Percentiles rank a stretch among this genome's conserved stretches.
phyloP scores from a whole-genome alignment of 2,797 vertebrate genomes.

The Pseudochaenichthys georgianus region DNA sequence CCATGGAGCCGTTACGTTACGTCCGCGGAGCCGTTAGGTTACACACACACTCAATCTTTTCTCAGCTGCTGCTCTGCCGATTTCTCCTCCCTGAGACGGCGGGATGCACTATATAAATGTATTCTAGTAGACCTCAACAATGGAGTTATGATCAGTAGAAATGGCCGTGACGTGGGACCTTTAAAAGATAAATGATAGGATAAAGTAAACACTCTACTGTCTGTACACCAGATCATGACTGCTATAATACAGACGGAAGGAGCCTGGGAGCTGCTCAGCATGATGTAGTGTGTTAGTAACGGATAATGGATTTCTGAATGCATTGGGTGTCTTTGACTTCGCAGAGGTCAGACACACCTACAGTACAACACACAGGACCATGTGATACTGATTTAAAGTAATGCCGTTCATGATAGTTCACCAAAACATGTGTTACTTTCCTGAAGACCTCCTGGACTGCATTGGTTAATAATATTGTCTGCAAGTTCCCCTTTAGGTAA shows the following conservation, averaged over 20 bases:
- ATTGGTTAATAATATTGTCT: slow-evolving; percentile 19
- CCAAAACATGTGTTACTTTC: not conserved
- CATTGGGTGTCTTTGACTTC: slow-evolving; percentile 34
- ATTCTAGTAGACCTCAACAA: no score
- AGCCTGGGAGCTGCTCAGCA: slow-evolving; percentile 18
- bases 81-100: no score
- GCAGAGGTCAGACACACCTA: slow-evolving; percentile 41
- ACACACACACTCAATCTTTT: no score
- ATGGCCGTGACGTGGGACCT: no score
- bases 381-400: not conserved
- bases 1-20: no score
- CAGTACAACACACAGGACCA: not conserved
- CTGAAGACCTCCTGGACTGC: slow-evolving; percentile 19
- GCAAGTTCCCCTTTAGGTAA: slow-evolving; percentile 21
- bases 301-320: slow-evolving; percentile 41
- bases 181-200: no score
- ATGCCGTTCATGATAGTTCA: not conserved
- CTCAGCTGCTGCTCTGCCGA: no score
- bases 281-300: slow-evolving; percentile 38
- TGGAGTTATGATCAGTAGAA: no score
- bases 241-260: not conserved
- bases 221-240: slow-evolving; percentile 31
- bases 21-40: no score
- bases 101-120: no score
- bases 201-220: no score